These are phyloP conservation scores for Bradynema listronoti DNA, from an alignment of 1,140 invertebrate genomes.

Conservation along the genomic window DNA sequence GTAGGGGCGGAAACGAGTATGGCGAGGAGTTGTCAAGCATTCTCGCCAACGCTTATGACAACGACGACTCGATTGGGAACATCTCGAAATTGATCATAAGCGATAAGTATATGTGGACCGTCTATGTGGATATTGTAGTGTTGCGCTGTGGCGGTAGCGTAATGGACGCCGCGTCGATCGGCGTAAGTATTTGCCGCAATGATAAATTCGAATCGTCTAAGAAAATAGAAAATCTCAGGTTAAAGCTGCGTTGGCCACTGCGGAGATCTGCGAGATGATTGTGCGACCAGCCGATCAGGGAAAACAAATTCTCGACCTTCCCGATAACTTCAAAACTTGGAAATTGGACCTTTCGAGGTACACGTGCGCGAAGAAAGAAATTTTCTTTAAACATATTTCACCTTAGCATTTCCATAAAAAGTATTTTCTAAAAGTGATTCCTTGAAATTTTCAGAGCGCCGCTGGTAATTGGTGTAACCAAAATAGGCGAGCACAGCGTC, in stretches of 20 bases:
- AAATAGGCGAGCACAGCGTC: conserved; percentile 23
- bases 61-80: conserved; percentile 13
- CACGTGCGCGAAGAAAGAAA: not conserved
- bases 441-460: conserved; percentile 19
- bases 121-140: conserved; percentile 29
- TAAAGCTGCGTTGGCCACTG: conserved; percentile 25
- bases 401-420: not conserved
- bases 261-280: conserved; percentile 29
- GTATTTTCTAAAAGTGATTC: conserved; percentile 7
- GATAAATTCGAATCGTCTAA: too few relatives aligned
- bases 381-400: not conserved
- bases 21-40: conserved; percentile 22
- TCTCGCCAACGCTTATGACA: conserved; percentile 22
- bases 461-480: conserved; percentile 21
- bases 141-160: conserved; percentile 31
- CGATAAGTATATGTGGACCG: conserved; percentile 16
- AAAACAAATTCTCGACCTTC: conserved; percentile 29
- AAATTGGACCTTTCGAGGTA: conserved; percentile 22
- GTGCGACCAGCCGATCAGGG: conserved; percentile 31
- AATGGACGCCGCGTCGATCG: conserved; percentile 26
- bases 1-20: conserved; percentile 21
- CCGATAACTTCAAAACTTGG: conserved; percentile 28
- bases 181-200: not conserved
- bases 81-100: conserved; percentile 17
- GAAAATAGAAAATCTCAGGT: conserved; percentile 7